phyloP scores from a whole-genome alignment of 2,797 vertebrate species.

The Fringilla coelebs region DNA sequence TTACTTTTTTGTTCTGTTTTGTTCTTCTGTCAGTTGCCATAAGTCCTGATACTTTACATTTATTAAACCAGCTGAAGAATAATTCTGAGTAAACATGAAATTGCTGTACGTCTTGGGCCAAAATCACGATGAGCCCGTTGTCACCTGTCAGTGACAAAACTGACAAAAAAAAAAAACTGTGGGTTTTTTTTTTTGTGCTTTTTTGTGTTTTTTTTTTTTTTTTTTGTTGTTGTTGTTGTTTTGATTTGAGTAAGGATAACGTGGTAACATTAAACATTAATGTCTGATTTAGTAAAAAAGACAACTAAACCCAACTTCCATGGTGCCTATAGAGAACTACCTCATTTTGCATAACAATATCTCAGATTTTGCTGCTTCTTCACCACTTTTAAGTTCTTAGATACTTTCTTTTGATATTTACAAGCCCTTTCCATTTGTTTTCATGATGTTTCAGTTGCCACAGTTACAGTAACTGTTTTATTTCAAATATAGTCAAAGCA shows the following conservation, averaged over 20 bases:
- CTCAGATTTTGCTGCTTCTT: neutral
- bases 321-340: neutral
- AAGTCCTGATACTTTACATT: neutral
- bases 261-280: neutral
- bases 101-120: neutral
- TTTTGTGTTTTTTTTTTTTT: no score
- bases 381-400: neutral
- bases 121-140: neutral
- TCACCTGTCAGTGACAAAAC: neutral
- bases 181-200: no score
- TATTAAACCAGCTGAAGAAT: neutral
- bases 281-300: neutral
- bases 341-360: accelerated
- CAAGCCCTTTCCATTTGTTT: neutral
- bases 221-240: neutral
- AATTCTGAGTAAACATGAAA: neutral
- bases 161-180: no score
- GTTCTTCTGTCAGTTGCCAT: neutral
- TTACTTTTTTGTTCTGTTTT: neutral
- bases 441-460: neutral
- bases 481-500: neutral
- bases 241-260: neutral
- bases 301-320: neutral
- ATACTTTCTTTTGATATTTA: neutral
- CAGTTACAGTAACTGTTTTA: neutral